Evolutionary conservation across 2,888 invertebrate genomes (phyloP), one percentile per base, ranked within the genome.

Genomic region (Taphrorychus bicolor): DNA sequence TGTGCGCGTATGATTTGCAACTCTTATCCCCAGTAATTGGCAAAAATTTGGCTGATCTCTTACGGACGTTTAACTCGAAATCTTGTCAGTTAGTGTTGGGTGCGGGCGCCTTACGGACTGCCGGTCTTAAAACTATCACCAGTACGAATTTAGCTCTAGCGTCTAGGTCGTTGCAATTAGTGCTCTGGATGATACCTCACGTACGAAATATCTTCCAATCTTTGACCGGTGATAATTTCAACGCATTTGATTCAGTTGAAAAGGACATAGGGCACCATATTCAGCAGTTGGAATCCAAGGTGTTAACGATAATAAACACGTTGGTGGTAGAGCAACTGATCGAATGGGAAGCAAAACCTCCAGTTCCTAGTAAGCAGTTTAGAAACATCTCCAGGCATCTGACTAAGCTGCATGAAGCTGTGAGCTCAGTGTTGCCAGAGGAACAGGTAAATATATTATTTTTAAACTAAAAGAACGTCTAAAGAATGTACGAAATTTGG

Each of bases 21-120:
- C 86, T 91, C 18, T 87, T 94, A 59, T 90, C 94, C 17, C 89
- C 91, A 66, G 91, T 92, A 73, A 86, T 96, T 71, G 90, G 95
- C 42, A 88, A 93, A 69, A 89, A 95, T 79, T 88, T 97, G 75
- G 88, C 94, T n/a, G 97, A 97, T 81, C 83, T 98, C 59, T 84
- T 97, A 71, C 88, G 94, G 77, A 89, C 93, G 74, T 95, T 93
- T 77, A 95, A 95, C 83, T 94, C 94, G 3, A 87, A 92, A 66
- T 92, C 92, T 75, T 97, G 95, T 82, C 97, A 98, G 81, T 85
- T 99, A 74, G 94, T 99, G 60, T 85, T 99, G 61, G 98, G 98
- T 48, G 98, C 98, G 42, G 98, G 98, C 48, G 98, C 99, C 4
- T 88, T 98, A 78, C 93, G 95, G 78, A 91, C 95, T 71, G 97